Evolutionary conservation across 2,888 invertebrate species (phyloP).

Genomic region (Scrobipalpa atriplicella): DNA sequence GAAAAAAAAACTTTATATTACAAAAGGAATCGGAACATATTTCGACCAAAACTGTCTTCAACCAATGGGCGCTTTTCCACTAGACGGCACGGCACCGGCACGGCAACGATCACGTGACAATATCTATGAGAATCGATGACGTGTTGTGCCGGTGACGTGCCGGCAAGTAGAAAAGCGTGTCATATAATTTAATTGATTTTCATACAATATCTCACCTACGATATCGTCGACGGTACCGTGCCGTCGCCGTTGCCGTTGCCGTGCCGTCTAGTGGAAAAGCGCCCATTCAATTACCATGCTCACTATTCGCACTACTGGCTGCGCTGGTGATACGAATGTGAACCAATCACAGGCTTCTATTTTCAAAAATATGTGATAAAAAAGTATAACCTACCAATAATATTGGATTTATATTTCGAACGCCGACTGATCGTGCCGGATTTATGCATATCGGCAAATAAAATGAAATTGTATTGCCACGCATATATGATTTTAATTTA

Average conservation of each 20-base stretch:
- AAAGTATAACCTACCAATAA: background rate
- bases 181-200: no score
- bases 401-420: background rate
- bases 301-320: constrained; percentile 2
- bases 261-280: no score
- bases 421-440: background rate
- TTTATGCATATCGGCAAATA: constrained; percentile 1
- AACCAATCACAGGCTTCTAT: background rate
- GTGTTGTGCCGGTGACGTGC: no score
- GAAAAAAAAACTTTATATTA: no score
- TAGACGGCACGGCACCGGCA: no score
- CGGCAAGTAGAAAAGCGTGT: no score
- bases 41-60: background rate
- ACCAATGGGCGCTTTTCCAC: no score
- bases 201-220: no score
- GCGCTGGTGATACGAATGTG: background rate
- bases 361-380: background rate
- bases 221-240: no score
- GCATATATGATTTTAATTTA: constrained; percentile 5
- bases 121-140: no score
- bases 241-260: no score
- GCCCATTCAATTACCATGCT: background rate
- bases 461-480: constrained; percentile 6
- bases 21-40: background rate
- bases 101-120: no score